Percentiles rank a stretch among this genome's conserved stretches.
Conservation (phyloP, 2,113 vertebrate species). For the Bujurquina vittata region DNA sequence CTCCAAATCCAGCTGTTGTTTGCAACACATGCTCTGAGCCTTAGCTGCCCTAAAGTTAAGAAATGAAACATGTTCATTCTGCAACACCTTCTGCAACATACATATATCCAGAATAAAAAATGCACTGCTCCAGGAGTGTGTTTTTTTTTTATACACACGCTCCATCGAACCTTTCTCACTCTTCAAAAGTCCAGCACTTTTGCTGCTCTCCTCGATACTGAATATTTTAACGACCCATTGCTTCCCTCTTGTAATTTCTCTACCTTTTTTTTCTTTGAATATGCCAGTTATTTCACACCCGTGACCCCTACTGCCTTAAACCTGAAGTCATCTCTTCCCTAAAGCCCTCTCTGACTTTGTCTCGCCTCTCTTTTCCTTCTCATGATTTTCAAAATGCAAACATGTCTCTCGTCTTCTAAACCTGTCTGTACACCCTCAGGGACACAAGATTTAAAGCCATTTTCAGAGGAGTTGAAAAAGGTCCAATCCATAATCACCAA, state of each 20-base stretch:
- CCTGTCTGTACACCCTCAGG: neutral
- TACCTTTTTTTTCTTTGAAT: conserved; percentile 35
- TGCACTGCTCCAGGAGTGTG: conserved; percentile 7
- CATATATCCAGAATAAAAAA: conserved; percentile 30
- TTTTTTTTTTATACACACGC: conserved; percentile 5
- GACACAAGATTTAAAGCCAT: conserved; percentile 28
- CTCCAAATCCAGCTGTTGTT: conserved; percentile 56
- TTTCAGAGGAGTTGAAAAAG: conserved; percentile 50
- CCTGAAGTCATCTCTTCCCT: conserved; percentile 36
- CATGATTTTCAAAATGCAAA: conserved; percentile 45
- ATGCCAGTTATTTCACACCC: conserved; percentile 17
- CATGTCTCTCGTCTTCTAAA: conserved; percentile 31
- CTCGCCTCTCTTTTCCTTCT: conserved; percentile 20
- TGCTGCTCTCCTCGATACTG: conserved; percentile 8
- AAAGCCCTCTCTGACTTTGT: conserved; percentile 46
- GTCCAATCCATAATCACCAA: conserved; percentile 59
- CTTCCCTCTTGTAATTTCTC: conserved; percentile 19
- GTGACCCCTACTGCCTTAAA: conserved; percentile 31
- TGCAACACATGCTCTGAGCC: conserved; percentile 8
- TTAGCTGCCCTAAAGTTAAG: conserved; percentile 28
- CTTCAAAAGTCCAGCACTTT: conserved; percentile 1
- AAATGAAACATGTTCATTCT: neutral
- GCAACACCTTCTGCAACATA: conserved; percentile 23
- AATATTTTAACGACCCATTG: conserved; percentile 28
- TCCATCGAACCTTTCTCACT: neutral